A percentile compares a stretch with the other conserved stretches of the same genome.
These are phyloP conservation scores for Pollachius pollachius DNA, from an alignment of 2,113 vertebrate genomes.

Conservation along the genomic window DNA sequence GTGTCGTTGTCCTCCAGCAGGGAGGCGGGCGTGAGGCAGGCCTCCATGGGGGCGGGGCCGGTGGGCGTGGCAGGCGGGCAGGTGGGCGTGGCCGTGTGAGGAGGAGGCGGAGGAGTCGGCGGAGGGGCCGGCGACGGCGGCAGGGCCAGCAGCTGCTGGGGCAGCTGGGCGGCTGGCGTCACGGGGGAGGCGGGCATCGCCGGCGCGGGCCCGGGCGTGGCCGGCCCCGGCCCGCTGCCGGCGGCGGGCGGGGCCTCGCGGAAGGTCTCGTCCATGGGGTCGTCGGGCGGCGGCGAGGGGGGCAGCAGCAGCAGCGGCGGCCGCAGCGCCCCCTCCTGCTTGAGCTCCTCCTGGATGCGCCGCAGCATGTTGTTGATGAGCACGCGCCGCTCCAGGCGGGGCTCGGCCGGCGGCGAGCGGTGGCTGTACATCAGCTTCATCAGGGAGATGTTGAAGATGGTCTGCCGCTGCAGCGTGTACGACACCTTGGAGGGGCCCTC, in stretches of 20 bases:
- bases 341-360: constrained; percentile 96
- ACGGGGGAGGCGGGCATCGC: constrained; percentile 49
- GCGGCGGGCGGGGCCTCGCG: constrained; percentile 81
- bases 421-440: constrained; percentile 96
- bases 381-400: constrained; percentile 93
- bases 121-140: constrained; percentile 50
- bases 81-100: constrained; percentile 34
- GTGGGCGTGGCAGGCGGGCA: constrained; percentile 76
- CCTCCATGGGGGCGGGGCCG: constrained; percentile 70
- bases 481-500: constrained; percentile 94
- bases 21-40: constrained; percentile 93
- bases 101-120: constrained; percentile 67
- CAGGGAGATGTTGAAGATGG: constrained; percentile 99
- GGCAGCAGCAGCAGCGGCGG: constrained; percentile 81
- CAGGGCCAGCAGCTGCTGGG: constrained; percentile 30
- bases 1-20: constrained; percentile 87
- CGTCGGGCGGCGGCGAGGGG: constrained; percentile 81
- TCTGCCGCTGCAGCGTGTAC: constrained; percentile 98
- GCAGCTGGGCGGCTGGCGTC: constrained; percentile 27
- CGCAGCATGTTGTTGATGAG: constrained; percentile 98
- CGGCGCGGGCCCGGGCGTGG: constrained; percentile 44
- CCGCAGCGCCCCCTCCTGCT: constrained; percentile 89
- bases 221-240: constrained; percentile 44
- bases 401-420: constrained; percentile 87
- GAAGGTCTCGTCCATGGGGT: constrained; percentile 82